These are phyloP conservation scores for Xiphophorus maculatus DNA, from an alignment of 2,113 vertebrate species.

Conservation along the genomic window DNA sequence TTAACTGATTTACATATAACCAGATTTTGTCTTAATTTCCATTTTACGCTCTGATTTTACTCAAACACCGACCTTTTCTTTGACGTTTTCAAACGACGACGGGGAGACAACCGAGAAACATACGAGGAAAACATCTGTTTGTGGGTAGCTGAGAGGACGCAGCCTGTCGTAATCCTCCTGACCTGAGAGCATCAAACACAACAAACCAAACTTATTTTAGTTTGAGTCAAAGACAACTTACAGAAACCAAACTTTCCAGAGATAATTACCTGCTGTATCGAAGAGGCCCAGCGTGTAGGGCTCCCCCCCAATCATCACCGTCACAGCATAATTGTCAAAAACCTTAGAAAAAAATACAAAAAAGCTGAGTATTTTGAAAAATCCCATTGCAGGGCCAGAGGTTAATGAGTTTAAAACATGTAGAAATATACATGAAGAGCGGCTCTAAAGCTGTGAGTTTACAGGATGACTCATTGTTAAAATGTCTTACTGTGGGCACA, in stretches of 20 bases:
- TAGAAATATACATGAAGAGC: background rate
- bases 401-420: background rate
- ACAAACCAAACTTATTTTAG: background rate
- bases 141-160: conserved; percentile 97
- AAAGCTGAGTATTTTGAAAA: background rate
- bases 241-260: background rate
- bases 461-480: background rate
- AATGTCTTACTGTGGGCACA: conserved; percentile 90
- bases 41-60: background rate
- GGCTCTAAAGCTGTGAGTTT: background rate
- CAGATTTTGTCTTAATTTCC: too few species aligned
- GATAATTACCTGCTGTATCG: conserved; percentile 91
- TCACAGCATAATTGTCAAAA: conserved; percentile 99
- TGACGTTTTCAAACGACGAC: conserved; percentile 99
- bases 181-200: conserved; percentile 75
- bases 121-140: conserved; percentile 98
- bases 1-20: background rate
- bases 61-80: conserved; percentile 89
- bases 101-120: conserved; percentile 98
- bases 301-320: conserved; percentile 98
- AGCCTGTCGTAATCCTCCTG: conserved; percentile 99
- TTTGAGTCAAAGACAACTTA: conserved; percentile 9
- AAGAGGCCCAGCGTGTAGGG: conserved; percentile 97
- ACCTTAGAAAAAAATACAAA: conserved; percentile 79
- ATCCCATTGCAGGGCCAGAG: background rate